Evolutionary conservation across 2,797 vertebrate genomes (phyloP).

Genomic region (Eptatretus atami): DNA sequence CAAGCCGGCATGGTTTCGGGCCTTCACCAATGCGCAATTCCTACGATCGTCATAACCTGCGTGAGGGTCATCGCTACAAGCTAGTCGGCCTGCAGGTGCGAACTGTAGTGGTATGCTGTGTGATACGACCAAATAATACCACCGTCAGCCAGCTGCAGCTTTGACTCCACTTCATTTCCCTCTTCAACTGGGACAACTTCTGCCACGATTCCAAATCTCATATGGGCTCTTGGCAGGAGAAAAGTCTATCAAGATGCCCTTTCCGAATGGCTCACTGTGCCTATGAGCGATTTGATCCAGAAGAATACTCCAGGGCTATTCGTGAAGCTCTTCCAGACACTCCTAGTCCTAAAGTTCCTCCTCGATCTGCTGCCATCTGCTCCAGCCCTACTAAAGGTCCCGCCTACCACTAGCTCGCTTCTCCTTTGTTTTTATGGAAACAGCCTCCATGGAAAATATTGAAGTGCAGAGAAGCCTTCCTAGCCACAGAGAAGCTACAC

Average conservation of each 20-base stretch:
- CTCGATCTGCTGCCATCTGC: constrained; percentile 1
- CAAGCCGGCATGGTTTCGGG: constrained; percentile 10
- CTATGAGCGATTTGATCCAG: constrained; percentile 46
- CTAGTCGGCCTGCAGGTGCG: constrained; percentile 86
- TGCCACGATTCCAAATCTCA: constrained; percentile 58
- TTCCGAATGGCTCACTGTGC: constrained; percentile 39
- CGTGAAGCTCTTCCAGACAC: constrained; percentile 52
- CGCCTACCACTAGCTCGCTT: neutral
- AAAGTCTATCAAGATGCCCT: constrained; percentile 36
- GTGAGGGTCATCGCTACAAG: constrained; percentile 88
- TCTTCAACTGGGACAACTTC: constrained; percentile 35
- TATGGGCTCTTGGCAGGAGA: constrained; percentile 29
- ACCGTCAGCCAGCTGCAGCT: constrained; percentile 11
- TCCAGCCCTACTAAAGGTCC: neutral
- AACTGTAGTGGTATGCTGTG: constrained; percentile 77
- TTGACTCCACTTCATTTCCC: constrained; percentile 44
- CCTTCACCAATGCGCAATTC: constrained; percentile 37
- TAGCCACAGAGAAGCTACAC: neutral
- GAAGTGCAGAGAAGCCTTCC: neutral
- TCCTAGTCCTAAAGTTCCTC: constrained; percentile 27
- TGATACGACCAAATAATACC: constrained; percentile 41
- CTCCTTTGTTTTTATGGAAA: too few relatives aligned
- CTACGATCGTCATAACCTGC: constrained; percentile 59
- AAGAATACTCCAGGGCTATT: constrained; percentile 64
- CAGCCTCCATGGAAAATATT: neutral